A percentile compares a stretch with the other conserved stretches of the same genome.
These are phyloP conservation scores for Balearica regulorum DNA, from an alignment of 2,797 vertebrate genomes.

Conservation along the genomic window DNA sequence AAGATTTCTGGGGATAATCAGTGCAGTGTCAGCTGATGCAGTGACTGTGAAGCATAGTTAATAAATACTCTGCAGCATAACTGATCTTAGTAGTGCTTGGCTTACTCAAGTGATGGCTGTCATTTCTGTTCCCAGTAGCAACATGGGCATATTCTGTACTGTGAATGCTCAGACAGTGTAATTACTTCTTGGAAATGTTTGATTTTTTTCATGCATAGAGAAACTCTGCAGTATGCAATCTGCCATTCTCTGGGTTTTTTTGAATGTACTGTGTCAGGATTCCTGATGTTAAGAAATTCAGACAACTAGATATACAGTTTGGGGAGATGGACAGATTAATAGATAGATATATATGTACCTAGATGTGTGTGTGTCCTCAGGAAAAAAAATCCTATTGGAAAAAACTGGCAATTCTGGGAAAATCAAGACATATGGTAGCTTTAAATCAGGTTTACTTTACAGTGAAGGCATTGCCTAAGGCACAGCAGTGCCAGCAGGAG, in stretches of 20 bases:
- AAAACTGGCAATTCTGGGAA: not conserved
- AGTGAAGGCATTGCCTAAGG: not conserved
- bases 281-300: not conserved
- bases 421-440: not conserved
- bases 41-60: not conserved
- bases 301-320: not conserved
- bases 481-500: not conserved
- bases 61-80: not conserved
- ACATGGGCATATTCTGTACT: not conserved
- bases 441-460: not conserved
- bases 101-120: conserved; percentile 26
- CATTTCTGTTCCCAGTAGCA: conserved; percentile 26
- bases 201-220: not conserved
- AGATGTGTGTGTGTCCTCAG: not conserved
- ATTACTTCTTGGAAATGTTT: not conserved
- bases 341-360: not conserved
- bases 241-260: not conserved
- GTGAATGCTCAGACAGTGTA: not conserved
- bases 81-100: not conserved
- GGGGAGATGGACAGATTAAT: not conserved
- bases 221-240: not conserved
- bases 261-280: not conserved
- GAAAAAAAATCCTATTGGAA: not conserved
- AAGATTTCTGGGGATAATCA: not conserved
- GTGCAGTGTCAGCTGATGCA: not conserved